These are phyloP conservation scores for Candoia aspera DNA, from an alignment of 2,113 vertebrate species.

Conservation along the genomic window DNA sequence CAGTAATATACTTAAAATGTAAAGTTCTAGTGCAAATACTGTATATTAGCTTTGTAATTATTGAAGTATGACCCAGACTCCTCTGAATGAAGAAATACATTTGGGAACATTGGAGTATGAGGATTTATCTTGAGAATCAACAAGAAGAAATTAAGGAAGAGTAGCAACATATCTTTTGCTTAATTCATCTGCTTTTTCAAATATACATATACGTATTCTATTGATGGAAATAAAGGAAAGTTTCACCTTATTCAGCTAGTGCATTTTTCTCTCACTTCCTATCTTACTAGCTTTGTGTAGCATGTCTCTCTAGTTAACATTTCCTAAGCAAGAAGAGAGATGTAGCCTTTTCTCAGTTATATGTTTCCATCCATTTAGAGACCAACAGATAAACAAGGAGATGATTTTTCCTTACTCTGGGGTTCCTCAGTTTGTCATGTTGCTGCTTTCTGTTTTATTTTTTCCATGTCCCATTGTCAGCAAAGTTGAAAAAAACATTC, in stretches of 20 bases:
- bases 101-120: background rate
- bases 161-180: background rate
- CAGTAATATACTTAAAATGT: background rate
- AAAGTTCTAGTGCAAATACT: background rate
- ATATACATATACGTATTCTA: background rate
- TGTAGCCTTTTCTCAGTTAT: constrained; percentile 73
- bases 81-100: background rate
- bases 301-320: constrained; percentile 4
- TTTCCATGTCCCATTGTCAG: constrained; percentile 76
- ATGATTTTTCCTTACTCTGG: constrained; percentile 66
- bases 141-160: background rate
- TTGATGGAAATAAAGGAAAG: background rate
- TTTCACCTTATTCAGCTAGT: background rate
- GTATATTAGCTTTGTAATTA: background rate
- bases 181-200: background rate
- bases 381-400: constrained; percentile 66
- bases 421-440: constrained; percentile 74
- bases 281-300: background rate
- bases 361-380: constrained; percentile 69
- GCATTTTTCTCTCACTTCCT: background rate
- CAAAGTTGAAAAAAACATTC: constrained; percentile 67
- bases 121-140: background rate
- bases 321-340: constrained; percentile 47
- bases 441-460: constrained; percentile 77
- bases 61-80: background rate